A percentile compares a stretch with the other conserved stretches of the same genome.
Evolutionary conservation across 2,888 invertebrate genomes (phyloP).

Genomic region (Metellina segmentata): DNA sequence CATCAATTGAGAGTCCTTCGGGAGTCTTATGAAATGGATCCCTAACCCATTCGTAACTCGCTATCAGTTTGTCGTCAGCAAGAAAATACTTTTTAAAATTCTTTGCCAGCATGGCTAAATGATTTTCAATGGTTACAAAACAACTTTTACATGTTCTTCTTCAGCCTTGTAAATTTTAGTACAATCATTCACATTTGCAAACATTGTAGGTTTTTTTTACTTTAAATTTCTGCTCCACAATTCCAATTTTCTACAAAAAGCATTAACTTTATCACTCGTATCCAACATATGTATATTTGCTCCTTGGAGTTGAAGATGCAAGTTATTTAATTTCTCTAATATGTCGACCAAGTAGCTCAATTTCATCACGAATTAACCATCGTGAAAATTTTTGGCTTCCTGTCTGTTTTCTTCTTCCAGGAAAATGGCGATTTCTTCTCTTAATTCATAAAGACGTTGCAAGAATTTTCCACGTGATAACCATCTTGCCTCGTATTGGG

Average conservation of each 20-base stretch:
- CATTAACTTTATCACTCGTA: constrained; percentile 46
- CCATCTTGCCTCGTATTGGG: no score
- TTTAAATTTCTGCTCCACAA: constrained; percentile 70
- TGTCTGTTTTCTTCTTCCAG: constrained; percentile 20
- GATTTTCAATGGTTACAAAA: no score
- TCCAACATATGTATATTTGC: constrained; percentile 1
- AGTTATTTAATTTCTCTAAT: constrained; percentile 50
- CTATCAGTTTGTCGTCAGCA: no score
- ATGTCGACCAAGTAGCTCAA: constrained; percentile 51
- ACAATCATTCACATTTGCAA: constrained; percentile 24
- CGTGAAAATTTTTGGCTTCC: constrained; percentile 35
- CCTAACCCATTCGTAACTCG: no score
- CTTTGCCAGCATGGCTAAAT: no score
- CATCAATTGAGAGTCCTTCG: no score
- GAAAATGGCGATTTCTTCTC: not conserved
- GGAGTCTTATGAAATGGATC: no score
- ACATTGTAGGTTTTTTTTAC: constrained; percentile 61
- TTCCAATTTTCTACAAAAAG: constrained; percentile 69
- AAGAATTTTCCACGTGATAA: no score
- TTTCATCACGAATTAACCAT: constrained; percentile 52
- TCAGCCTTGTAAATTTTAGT: no score
- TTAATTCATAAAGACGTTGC: no score
- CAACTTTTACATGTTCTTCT: no score
- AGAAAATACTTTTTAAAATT: no score
- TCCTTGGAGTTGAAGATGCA: constrained; percentile 33